phyloP scores from a whole-genome alignment of 2,113 vertebrate genomes.

The Vanacampus margaritifer region DNA sequence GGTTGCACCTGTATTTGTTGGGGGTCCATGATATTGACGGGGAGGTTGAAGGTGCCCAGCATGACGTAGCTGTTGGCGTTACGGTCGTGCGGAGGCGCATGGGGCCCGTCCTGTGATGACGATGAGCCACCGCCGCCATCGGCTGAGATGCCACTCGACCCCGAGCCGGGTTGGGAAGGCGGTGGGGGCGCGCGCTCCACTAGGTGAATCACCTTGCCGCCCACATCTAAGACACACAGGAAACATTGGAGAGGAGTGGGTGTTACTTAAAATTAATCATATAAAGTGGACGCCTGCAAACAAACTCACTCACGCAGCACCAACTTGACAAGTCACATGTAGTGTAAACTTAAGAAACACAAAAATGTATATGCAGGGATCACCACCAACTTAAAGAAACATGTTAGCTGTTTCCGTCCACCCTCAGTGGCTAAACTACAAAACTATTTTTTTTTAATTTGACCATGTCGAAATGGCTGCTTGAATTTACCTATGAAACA shows the following conservation, averaged over 20 bases:
- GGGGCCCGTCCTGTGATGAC: conserved; percentile 70
- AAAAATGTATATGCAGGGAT: too few species aligned
- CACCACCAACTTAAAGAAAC: too few species aligned
- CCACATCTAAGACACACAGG: conserved; percentile 75
- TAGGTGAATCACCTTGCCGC: conserved; percentile 88
- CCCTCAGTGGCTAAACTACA: too few species aligned
- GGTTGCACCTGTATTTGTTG: conserved; percentile 76
- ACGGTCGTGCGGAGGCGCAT: conserved; percentile 78
- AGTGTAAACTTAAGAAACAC: too few species aligned
- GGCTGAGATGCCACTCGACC: conserved; percentile 68
- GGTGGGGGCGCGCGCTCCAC: conserved; percentile 89
- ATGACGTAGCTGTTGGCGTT: conserved; percentile 92
- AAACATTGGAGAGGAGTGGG: not conserved
- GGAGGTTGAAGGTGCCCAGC: conserved; percentile 91
- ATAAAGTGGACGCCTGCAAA: too few species aligned
- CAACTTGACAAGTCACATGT: too few species aligned
- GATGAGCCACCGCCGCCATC: conserved; percentile 66
- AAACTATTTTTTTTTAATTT: too few species aligned
- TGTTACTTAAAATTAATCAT: not conserved
- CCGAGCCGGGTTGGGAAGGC: conserved; percentile 76
- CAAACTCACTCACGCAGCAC: too few species aligned
- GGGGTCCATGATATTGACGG: conserved; percentile 83
- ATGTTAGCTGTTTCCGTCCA: too few species aligned
- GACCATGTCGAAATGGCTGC: too few species aligned
- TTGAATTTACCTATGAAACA: too few species aligned